Percentiles rank a stretch among this genome's conserved stretches.
These are phyloP conservation scores for Temnothorax curvispinosus DNA, from an alignment of 1,140 invertebrate species.

Conservation along the genomic window DNA sequence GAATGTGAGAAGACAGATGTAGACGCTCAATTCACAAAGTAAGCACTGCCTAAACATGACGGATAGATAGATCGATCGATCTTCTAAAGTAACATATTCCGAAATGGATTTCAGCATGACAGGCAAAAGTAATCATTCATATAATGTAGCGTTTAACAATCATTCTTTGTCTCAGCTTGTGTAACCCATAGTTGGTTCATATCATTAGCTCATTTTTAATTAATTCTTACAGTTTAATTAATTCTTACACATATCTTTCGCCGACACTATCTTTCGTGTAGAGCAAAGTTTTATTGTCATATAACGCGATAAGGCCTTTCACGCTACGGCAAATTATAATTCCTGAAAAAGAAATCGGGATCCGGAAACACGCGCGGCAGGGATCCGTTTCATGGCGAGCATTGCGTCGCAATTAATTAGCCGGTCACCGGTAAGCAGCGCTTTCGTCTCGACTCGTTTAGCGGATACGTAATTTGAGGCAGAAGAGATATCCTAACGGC, in stretches of 20 bases:
- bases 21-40: constrained; percentile 5
- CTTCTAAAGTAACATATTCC: neutral
- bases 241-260: neutral
- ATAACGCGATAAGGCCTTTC: neutral
- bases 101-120: constrained; percentile 29
- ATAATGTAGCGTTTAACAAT: constrained; percentile 44
- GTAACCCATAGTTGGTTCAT: neutral
- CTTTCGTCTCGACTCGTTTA: constrained; percentile 63
- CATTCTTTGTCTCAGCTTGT: constrained; percentile 38
- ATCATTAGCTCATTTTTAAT: constrained; percentile 14
- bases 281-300: neutral
- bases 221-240: neutral
- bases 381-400: neutral
- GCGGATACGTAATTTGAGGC: constrained; percentile 69
- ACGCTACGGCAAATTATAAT: neutral
- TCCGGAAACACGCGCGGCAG: constrained; percentile 2
- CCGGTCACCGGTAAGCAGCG: neutral
- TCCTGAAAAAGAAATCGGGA: neutral
- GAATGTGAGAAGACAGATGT: constrained; percentile 43
- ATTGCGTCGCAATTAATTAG: neutral
- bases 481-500: constrained; percentile 40
- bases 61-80: constrained; percentile 49
- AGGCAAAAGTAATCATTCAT: neutral
- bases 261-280: neutral
- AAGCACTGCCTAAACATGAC: constrained; percentile 34